phyloP scores from a whole-genome alignment of 2,113 vertebrate genomes.

The Anarhynchus alexandrinus region DNA sequence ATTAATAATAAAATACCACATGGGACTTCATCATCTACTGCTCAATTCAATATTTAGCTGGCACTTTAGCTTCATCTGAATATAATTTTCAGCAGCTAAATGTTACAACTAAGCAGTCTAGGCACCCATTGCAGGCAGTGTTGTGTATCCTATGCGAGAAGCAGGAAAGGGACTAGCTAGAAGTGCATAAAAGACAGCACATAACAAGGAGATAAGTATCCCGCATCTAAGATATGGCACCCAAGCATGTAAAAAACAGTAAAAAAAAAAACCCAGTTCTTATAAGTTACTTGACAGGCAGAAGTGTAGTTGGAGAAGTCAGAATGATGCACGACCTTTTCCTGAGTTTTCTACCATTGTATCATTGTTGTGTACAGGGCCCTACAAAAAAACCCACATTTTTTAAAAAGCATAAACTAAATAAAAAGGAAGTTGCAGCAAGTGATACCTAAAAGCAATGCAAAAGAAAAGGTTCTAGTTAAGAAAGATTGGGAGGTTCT shows the following conservation, averaged over 20 bases:
- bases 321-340: not conserved
- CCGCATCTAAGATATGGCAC: not conserved
- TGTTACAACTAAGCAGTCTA: not conserved
- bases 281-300: not conserved
- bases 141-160: not conserved
- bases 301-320: not conserved
- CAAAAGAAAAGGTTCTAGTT: not conserved
- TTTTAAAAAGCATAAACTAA: not conserved
- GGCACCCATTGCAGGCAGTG: not conserved
- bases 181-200: not conserved
- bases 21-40: not conserved
- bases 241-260: not conserved
- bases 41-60: conserved; percentile 33
- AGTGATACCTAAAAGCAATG: not conserved
- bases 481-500: not conserved
- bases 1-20: conserved; percentile 47
- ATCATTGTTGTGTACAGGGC: not conserved
- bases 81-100: not conserved
- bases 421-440: not conserved
- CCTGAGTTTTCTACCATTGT: not conserved
- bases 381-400: not conserved
- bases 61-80: conserved; percentile 25
- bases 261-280: fast-evolving
- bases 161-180: not conserved
- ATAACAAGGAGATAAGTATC: not conserved